Evolutionary conservation across 1,140 invertebrate genomes (phyloP).

Genomic region (Metaphire vulgaris): DNA sequence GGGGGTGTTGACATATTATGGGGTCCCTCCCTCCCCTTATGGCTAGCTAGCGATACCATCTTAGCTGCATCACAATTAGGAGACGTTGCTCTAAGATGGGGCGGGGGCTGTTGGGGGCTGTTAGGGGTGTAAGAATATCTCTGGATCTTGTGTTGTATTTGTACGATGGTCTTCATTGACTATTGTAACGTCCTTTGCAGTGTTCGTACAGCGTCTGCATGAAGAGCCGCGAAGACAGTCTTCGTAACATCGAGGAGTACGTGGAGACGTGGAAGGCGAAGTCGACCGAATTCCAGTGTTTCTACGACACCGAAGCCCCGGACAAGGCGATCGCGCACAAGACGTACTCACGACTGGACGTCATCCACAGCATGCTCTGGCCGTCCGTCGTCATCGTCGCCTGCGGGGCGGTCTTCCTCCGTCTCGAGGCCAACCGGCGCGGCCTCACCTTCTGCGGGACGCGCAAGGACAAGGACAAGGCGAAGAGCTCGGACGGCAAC

Average conservation of each 20-base stretch:
- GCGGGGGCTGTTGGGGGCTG: too few species aligned
- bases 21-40: too few species aligned
- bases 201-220: slow-evolving; percentile 28
- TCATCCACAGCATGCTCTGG: slow-evolving; percentile 31
- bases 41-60: too few species aligned
- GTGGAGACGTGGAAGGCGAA: slow-evolving; percentile 14
- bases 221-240: slow-evolving; percentile 21
- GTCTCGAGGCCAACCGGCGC: slow-evolving; percentile 22
- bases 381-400: slow-evolving; percentile 28
- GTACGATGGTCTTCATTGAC: too few species aligned
- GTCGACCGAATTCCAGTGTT: slow-evolving; percentile 17
- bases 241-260: slow-evolving; percentile 10
- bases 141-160: too few species aligned
- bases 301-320: slow-evolving; percentile 24
- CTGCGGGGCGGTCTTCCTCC: slow-evolving; percentile 27
- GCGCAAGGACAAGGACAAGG: not conserved
- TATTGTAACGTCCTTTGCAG: too few species aligned
- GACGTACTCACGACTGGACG: slow-evolving; percentile 22
- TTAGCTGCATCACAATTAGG: too few species aligned
- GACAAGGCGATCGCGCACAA: slow-evolving; percentile 20
- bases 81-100: too few species aligned
- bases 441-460: slow-evolving; percentile 24
- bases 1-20: too few species aligned
- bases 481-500: not conserved
- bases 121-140: too few species aligned